These are phyloP conservation scores for Leptopilina drosophilae DNA, from an alignment of 2,888 invertebrate species.

Conservation along the genomic window DNA sequence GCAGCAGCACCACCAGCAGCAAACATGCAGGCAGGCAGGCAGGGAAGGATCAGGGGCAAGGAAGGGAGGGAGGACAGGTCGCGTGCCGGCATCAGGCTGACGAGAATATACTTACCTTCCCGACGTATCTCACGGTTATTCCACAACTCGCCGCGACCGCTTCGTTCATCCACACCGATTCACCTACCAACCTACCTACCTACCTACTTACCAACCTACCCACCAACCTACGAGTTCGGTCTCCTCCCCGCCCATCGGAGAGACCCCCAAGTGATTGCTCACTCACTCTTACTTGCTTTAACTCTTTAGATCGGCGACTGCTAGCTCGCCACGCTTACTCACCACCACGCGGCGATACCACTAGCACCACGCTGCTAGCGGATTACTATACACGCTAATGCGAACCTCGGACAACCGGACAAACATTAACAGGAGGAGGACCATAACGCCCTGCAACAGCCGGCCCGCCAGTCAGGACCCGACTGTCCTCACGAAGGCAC, in stretches of 20 bases:
- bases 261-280: constrained; percentile 63
- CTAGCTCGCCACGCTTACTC: constrained; percentile 59
- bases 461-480: constrained; percentile 67
- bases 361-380: constrained; percentile 47
- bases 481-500: constrained; percentile 66
- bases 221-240: constrained; percentile 67
- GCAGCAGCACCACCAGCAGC: background rate
- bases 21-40: constrained; percentile 38
- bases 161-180: constrained; percentile 60
- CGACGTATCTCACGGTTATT: constrained; percentile 69
- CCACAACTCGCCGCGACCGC: constrained; percentile 63
- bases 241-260: constrained; percentile 70
- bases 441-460: constrained; percentile 58
- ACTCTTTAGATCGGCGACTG: constrained; percentile 55
- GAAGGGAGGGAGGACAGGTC: constrained; percentile 72
- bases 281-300: constrained; percentile 61
- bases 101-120: constrained; percentile 69
- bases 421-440: constrained; percentile 58
- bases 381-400: constrained; percentile 54
- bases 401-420: constrained; percentile 56
- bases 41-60: constrained; percentile 54
- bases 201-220: constrained; percentile 71
- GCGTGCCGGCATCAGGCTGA: constrained; percentile 75
- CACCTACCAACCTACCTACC: constrained; percentile 67
- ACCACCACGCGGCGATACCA: constrained; percentile 56